Conservation (phyloP, 2,888 invertebrate genomes). For the Adela reaumurella region DNA sequence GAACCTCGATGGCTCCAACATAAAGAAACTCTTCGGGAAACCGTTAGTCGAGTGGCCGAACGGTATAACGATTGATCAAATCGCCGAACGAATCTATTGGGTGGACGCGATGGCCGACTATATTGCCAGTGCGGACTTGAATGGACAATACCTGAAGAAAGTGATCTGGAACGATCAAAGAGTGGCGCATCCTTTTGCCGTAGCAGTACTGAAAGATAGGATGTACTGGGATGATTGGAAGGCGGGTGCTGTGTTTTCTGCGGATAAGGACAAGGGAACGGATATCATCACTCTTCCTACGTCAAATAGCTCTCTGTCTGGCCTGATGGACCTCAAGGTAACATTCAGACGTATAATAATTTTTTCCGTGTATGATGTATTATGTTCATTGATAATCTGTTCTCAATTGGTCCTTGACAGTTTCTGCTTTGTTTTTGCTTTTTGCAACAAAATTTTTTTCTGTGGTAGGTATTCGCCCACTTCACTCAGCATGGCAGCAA, state of each 20-base stretch:
- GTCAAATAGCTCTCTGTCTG: constrained; percentile 60
- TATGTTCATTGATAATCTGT: no score
- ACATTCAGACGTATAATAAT: no score
- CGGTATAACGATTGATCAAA: constrained; percentile 80
- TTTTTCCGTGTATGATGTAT: no score
- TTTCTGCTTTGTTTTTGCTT: no score
- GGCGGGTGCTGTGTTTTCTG: constrained; percentile 70
- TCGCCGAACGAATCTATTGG: constrained; percentile 80
- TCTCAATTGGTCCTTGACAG: no score
- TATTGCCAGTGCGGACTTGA: constrained; percentile 71
- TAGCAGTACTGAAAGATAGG: constrained; percentile 78
- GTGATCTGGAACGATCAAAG: constrained; percentile 62
- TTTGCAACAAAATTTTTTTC: no score
- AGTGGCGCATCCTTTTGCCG: constrained; percentile 81
- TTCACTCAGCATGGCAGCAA: constrained; percentile 73
- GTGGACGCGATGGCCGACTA: constrained; percentile 81
- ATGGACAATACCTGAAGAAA: constrained; percentile 65
- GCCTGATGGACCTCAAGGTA: constrained; percentile 76
- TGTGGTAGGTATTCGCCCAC: constrained; percentile 71
- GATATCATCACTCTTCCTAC: constrained; percentile 40
- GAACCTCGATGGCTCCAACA: constrained; percentile 72
- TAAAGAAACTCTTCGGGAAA: constrained; percentile 61
- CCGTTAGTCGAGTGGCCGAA: constrained; percentile 81
- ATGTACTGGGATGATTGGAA: constrained; percentile 93
- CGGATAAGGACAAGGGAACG: constrained; percentile 72